Conservation (phyloP, 2,888 invertebrate species). For the Yponomeuta evonymella region DNA sequence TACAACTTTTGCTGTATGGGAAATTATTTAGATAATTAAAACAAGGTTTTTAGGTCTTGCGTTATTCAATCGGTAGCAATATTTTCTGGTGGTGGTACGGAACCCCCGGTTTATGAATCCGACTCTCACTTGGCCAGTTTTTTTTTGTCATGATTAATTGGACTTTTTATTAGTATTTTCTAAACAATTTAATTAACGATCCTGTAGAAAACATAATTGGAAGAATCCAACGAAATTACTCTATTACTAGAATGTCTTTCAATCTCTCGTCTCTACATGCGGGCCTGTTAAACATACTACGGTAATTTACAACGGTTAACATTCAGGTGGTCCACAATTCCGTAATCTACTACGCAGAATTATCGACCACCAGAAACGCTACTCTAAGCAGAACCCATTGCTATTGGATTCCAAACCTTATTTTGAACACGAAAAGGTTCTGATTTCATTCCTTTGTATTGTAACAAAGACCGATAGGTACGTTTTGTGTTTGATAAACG, state of each 20-base stretch:
- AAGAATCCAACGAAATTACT: too few species aligned
- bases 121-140: too few species aligned
- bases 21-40: too few species aligned
- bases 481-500: slow-evolving; percentile 2
- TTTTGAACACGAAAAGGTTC: neutral
- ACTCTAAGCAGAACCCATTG: neutral
- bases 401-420: neutral
- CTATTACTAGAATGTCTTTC: neutral
- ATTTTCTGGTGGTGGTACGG: too few species aligned
- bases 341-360: neutral
- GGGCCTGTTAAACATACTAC: neutral
- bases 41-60: too few species aligned
- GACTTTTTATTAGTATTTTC: too few species aligned
- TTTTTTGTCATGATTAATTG: too few species aligned
- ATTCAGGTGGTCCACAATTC: neutral
- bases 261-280: neutral
- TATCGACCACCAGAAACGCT: neutral
- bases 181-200: too few species aligned
- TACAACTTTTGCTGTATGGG: too few species aligned
- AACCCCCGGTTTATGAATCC: too few species aligned
- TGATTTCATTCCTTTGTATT: neutral
- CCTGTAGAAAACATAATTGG: too few species aligned
- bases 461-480: neutral
- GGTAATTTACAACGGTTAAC: neutral
- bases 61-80: too few species aligned